Evolutionary conservation across 1,140 invertebrate species (phyloP).

Genomic region (Panagrolaimus sp.): DNA sequence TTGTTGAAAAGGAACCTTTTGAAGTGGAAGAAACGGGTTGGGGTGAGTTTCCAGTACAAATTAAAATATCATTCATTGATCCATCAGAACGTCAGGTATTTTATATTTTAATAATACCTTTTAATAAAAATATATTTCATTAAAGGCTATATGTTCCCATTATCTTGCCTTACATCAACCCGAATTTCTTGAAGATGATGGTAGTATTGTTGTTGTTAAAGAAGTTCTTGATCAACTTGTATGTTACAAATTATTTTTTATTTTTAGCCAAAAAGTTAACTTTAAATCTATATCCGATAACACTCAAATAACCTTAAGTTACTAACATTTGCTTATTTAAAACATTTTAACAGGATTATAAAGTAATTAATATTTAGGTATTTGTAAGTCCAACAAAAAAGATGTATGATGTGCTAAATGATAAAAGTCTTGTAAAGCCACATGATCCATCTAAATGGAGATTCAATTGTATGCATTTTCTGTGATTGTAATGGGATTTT

Average conservation of each 20-base stretch:
- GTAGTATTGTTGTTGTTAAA: slow-evolving; percentile 77
- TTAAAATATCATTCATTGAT: slow-evolving; percentile 96
- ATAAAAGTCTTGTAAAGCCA: slow-evolving; percentile 30
- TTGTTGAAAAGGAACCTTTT: slow-evolving; percentile 87
- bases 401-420: slow-evolving; percentile 79
- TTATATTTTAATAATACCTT: no score
- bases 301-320: no score
- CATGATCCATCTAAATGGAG: slow-evolving; percentile 27
- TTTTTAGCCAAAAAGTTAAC: background rate
- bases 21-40: slow-evolving; percentile 97
- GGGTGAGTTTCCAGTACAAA: slow-evolving; percentile 98
- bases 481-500: background rate
- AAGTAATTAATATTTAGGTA: slow-evolving; percentile 61
- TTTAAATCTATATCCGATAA: no score
- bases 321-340: no score
- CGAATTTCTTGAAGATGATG: slow-evolving; percentile 62
- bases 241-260: slow-evolving; percentile 27
- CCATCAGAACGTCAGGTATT: slow-evolving; percentile 76
- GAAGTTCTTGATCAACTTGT: slow-evolving; percentile 86
- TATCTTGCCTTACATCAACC: slow-evolving; percentile 83
- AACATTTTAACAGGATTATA: no score
- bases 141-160: slow-evolving; percentile 72
- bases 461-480: slow-evolving; percentile 47
- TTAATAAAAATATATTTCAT: no score
- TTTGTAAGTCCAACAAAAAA: slow-evolving; percentile 87